Evolutionary conservation across 2,888 invertebrate genomes (phyloP).

Genomic region (Ectemnius continuus): DNA sequence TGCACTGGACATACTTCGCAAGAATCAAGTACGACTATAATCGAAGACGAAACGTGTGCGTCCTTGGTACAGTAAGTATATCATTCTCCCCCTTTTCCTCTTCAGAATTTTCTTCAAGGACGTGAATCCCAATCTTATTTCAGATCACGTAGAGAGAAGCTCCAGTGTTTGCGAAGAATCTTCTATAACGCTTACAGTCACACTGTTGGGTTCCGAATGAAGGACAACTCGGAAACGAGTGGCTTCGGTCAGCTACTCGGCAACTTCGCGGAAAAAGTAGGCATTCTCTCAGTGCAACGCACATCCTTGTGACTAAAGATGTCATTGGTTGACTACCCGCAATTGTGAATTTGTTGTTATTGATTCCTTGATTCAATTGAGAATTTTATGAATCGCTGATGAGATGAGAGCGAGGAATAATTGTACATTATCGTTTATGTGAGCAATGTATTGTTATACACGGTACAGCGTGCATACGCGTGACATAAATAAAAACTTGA

Average conservation of each 20-base stretch:
- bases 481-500: constrained; percentile 72
- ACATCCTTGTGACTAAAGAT: constrained; percentile 74
- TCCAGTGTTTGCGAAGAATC: constrained; percentile 80
- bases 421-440: constrained; percentile 70
- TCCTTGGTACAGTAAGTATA: constrained; percentile 65
- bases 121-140: too few relatives aligned
- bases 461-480: constrained; percentile 56
- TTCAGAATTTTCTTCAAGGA: neutral
- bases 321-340: constrained; percentile 42
- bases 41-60: constrained; percentile 75
- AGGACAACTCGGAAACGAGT: constrained; percentile 79
- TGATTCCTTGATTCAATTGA: constrained; percentile 61
- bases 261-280: constrained; percentile 79
- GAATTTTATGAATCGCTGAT: constrained; percentile 61
- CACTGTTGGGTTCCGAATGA: constrained; percentile 80
- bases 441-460: constrained; percentile 62
- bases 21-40: constrained; percentile 77
- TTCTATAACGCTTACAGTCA: constrained; percentile 81
- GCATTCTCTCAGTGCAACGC: constrained; percentile 77
- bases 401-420: constrained; percentile 59
- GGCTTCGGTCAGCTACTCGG: constrained; percentile 79
- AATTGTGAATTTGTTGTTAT: constrained; percentile 61
- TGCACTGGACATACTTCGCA: constrained; percentile 75
- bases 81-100: neutral
- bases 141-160: constrained; percentile 79